Conservation (phyloP, 2,888 invertebrate genomes). For the Anarsia innoxiella region DNA sequence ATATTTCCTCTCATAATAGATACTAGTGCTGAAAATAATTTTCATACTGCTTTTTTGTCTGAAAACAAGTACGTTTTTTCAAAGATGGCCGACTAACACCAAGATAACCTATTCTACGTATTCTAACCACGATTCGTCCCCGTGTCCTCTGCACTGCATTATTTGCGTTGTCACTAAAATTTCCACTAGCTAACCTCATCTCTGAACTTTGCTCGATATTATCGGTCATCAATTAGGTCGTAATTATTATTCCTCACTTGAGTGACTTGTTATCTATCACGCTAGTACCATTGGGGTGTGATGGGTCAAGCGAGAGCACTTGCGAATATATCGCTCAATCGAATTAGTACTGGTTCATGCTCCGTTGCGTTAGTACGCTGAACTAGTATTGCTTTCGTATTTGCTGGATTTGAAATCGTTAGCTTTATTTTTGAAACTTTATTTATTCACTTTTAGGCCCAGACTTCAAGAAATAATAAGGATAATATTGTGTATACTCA, state of each 20-base stretch:
- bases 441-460: no score
- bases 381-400: background rate
- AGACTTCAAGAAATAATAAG: no score
- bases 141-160: no score
- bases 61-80: no score
- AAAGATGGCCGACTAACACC: no score
- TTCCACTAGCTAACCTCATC: conserved; percentile 3
- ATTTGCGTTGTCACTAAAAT: conserved; percentile 5
- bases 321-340: conserved; percentile 17
- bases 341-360: conserved; percentile 25
- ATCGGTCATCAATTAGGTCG: conserved; percentile 56
- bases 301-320: conserved; percentile 23
- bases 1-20: no score
- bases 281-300: conserved; percentile 27
- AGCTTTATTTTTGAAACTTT: no score
- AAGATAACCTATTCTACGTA: no score
- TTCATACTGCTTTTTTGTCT: no score
- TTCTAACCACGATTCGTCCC: no score
- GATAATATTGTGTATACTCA: no score
- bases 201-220: conserved; percentile 36
- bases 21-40: no score
- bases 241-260: conserved; percentile 26
- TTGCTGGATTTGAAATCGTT: background rate
- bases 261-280: conserved; percentile 43
- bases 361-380: conserved; percentile 26